These are phyloP conservation scores for Drosophila tristis DNA, from an alignment of 1,140 invertebrate genomes.

Conservation along the genomic window DNA sequence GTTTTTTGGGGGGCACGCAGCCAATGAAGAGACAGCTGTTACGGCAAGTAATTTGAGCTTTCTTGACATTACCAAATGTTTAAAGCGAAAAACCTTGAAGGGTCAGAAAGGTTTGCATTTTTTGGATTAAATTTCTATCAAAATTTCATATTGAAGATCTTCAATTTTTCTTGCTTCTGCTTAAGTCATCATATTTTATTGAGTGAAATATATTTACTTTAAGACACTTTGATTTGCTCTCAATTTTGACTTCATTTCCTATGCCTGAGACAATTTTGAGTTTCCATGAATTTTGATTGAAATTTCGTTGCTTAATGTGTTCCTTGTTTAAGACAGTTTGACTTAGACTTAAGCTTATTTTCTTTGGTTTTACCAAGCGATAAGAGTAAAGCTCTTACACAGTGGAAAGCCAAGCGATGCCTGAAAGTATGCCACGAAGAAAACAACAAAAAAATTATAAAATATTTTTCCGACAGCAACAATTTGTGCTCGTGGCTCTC, in stretches of 20 bases:
- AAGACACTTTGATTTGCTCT: too few relatives aligned
- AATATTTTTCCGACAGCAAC: constrained; percentile 8
- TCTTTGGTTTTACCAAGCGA: constrained; percentile 11
- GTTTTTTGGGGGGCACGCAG: not conserved
- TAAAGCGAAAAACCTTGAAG: too few relatives aligned
- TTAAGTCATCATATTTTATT: too few relatives aligned
- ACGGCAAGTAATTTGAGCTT: constrained; percentile 29
- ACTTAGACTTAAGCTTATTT: constrained; percentile 24
- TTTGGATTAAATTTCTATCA: too few relatives aligned
- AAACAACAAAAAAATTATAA: not conserved
- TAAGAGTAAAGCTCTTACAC: not conserved
- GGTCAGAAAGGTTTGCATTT: too few relatives aligned
- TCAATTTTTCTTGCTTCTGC: too few relatives aligned
- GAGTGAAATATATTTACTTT: too few relatives aligned
- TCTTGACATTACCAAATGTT: constrained; percentile 20
- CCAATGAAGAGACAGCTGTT: constrained; percentile 19
- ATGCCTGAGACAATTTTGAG: too few relatives aligned
- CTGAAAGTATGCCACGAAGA: constrained; percentile 49
- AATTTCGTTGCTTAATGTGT: not conserved
- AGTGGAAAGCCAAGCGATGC: constrained; percentile 14
- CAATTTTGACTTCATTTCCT: too few relatives aligned
- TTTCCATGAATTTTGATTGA: too few relatives aligned
- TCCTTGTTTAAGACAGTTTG: constrained; percentile 15
- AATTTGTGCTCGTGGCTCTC: constrained; percentile 3
- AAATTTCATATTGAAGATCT: too few relatives aligned